phyloP scores from a whole-genome alignment of 1,140 invertebrate species.

The Lordiphosa mommai region DNA sequence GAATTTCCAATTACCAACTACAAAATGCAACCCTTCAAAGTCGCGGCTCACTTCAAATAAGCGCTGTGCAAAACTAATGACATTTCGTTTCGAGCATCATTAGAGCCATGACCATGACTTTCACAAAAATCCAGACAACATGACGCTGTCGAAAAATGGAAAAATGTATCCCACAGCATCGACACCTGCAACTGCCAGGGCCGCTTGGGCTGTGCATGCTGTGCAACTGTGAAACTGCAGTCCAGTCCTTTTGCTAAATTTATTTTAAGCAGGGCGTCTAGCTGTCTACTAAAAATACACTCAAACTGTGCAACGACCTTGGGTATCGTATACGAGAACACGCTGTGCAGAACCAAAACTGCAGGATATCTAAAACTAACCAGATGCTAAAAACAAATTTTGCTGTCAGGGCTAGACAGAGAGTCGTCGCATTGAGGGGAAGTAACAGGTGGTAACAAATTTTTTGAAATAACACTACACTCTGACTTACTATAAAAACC shows the following conservation, averaged over 20 bases:
- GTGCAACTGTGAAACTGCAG: conserved; percentile 32
- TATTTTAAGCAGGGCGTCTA: conserved; percentile 51
- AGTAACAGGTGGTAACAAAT: neutral
- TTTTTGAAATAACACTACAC: neutral
- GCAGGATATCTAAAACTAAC: too few species aligned
- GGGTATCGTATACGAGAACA: conserved; percentile 12
- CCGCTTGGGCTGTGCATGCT: conserved; percentile 25
- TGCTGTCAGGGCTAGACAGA: conserved; percentile 6
- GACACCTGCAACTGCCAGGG: conserved; percentile 47
- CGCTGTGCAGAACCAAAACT: conserved; percentile 4
- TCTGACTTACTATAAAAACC: neutral
- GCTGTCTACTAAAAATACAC: conserved; percentile 39
- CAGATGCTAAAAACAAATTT: too few species aligned
- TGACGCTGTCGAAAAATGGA: conserved; percentile 47
- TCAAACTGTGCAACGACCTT: conserved; percentile 44
- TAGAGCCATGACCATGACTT: conserved; percentile 63
- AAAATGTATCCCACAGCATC: conserved; percentile 11
- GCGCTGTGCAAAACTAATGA: conserved; percentile 66
- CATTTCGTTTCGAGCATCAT: conserved; percentile 65
- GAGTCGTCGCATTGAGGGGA: neutral
- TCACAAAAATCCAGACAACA: conserved; percentile 59
- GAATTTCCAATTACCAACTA: conserved; percentile 6
- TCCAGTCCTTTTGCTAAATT: conserved; percentile 2
- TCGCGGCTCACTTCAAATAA: conserved; percentile 45
- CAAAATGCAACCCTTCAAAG: conserved; percentile 48